Base-by-base conservation (phyloP, 2,797 vertebrate genomes). In the Spinus olivaceus region DNA sequence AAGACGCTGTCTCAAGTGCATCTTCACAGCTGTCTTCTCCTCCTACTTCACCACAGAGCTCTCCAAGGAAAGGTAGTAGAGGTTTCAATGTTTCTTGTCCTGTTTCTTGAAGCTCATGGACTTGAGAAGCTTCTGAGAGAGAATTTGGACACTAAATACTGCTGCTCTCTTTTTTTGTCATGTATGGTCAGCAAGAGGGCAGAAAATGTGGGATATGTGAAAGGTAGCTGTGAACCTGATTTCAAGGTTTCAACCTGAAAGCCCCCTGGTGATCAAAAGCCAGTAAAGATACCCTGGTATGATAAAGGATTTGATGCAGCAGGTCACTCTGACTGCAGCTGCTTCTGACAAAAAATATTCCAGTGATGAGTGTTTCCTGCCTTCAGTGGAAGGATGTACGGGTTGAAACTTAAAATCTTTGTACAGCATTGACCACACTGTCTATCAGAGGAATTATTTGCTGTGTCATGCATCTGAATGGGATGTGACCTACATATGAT, bases 1-100 rank as follows among this genome's bases (percentile, higher is more conserved):
- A 99, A 93, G 99, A 99, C 79, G 91, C 98, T 0, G 88, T 99
- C 94, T 99, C 99, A 92, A 99, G 99, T 73, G 98, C 98, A 25
- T 99, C 99, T 69, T 99, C 99, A 3, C 99, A 99, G 95, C 97
- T 99, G 53, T 99, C 99, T 67, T 99, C 99, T 90, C 99, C 99
- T 63, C 99, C 99, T 60, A 99, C 98, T 59, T 99, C 99, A 88
- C 99, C 99, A 32, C 99, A 99, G 94, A 99, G 98, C 96, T 99
- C 99, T n/a, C 99, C 99, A 73, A 99, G 99, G 97, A 99, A 99
- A 99, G 99, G 99, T 99, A 98, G 85, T 85, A 73, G 12, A 54
- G 1, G 2, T 53, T 53, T 37, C 23, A 63, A 1, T n/a, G 23
- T 67, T 73, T 93, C 51, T 81, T 27, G 30, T 53, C 46, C 46